These are phyloP conservation scores for Epinephelus coioides DNA, from an alignment of 2,797 vertebrate genomes.

Conservation along the genomic window DNA sequence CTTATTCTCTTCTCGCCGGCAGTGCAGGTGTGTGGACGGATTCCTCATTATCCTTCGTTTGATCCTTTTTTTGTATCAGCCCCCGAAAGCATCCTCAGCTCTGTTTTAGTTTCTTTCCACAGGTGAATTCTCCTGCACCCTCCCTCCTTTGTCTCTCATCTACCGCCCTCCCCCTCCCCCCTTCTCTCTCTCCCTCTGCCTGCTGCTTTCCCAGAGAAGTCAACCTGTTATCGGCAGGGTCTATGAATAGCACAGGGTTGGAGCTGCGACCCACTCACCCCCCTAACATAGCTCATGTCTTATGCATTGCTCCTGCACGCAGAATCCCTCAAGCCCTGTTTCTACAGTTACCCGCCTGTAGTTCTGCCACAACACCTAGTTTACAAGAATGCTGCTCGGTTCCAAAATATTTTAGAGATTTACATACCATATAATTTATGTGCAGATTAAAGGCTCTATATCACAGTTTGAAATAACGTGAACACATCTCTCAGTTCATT, in stretches of 20 bases:
- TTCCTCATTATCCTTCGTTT: slow-evolving; percentile 55
- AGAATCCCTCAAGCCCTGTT: slow-evolving; percentile 49
- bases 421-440: neutral
- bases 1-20: slow-evolving; percentile 3
- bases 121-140: slow-evolving; percentile 73
- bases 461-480: slow-evolving; percentile 1
- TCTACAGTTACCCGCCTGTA: neutral
- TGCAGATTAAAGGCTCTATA: slow-evolving; percentile 9
- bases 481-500: slow-evolving; percentile 34
- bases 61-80: slow-evolving; percentile 38
- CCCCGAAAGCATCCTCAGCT: slow-evolving; percentile 40
- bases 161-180: slow-evolving; percentile 39
- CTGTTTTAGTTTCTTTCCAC: slow-evolving; percentile 60
- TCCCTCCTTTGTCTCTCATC: slow-evolving; percentile 70
- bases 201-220: slow-evolving; percentile 76
- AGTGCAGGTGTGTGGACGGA: slow-evolving; percentile 55
- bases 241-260: slow-evolving; percentile 79
- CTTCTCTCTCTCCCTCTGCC: slow-evolving; percentile 28
- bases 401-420: neutral
- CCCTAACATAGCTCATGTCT: slow-evolving; percentile 72
- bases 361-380: slow-evolving; percentile 7
- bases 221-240: slow-evolving; percentile 79
- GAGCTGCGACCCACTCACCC: slow-evolving; percentile 75
- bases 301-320: slow-evolving; percentile 64
- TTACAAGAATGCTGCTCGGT: neutral